Base-by-base conservation (phyloP, 2,797 vertebrate species). In the Chromis chromis region DNA sequence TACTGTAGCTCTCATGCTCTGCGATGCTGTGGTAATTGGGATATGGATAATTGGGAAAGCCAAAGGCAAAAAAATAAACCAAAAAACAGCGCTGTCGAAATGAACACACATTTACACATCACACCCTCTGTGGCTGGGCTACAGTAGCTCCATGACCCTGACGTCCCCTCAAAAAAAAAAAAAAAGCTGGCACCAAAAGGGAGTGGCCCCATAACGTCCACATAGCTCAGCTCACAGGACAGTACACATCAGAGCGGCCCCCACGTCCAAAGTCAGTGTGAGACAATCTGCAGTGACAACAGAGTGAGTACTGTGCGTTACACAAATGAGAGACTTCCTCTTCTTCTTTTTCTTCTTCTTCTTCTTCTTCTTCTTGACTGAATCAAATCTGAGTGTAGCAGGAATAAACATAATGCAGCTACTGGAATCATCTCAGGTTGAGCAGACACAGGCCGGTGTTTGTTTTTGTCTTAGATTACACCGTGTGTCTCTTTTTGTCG, bases 141-240 rank as follows among this genome's bases (percentile, higher is more conserved):
- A 54, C 36, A n/a, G 63, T 66, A 63, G 70, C 55, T 72, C 49
- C 42, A 14, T 17, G 66, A 85, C 82, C 78, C 70, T 42, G 65
- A 84, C 72, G 60, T 49, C 72, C 74, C 55, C 56, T 9, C 33
- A 33, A 1, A 33, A 33, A 33, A 33, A 44, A 75, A 66, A 48
- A 74, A 65, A 82, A 76, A 65, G 74, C 73, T 79, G 78, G 55
- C 76, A 70, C 56, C 60, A 44, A 79, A 69, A 74, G 57, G 73
- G 81, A 74, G 62, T 71, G 84, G 33, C 85, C 84, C 76, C 77
- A 79, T 83, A 87, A 81, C 78, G 85, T 90, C 87, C 68, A 80
- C 67, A 79, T 73, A 88, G 73, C 62, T 89, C 80, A 87, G 65
- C 79, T 88, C 76, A 85, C 64, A 68, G 53, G 71, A 54, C 82